phyloP scores from a whole-genome alignment of 2,888 invertebrate genomes.

The Microctonus hyperodae region DNA sequence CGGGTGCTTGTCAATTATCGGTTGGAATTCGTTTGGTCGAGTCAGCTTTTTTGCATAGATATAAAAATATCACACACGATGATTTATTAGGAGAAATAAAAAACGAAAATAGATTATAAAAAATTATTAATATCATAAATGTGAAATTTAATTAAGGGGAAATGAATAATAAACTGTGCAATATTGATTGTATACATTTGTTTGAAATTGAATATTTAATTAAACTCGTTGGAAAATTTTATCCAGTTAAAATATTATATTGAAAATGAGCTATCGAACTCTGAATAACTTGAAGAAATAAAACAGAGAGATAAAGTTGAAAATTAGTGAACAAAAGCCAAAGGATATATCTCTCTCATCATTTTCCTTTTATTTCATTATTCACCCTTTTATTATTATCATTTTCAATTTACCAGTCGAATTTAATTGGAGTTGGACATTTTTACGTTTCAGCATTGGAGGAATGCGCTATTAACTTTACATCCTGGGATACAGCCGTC shows the following conservation, averaged over 20 bases:
- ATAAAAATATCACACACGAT: too few species aligned
- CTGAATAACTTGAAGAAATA: not conserved
- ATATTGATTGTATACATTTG: not conserved
- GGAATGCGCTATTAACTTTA: slow-evolving; percentile 23
- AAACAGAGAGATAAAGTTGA: not conserved
- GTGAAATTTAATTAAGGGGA: not conserved
- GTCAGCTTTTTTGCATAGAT: not conserved
- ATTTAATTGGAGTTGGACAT: slow-evolving; percentile 40
- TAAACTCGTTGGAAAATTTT: not conserved
- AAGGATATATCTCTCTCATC: not conserved
- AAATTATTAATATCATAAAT: too few species aligned
- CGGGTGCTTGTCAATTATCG: slow-evolving; percentile 46
- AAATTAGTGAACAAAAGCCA: not conserved
- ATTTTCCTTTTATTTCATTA: too few species aligned
- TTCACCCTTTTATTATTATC: slow-evolving; percentile 29
- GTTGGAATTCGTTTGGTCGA: slow-evolving; percentile 11
- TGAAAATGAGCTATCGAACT: not conserved
- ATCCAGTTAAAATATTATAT: not conserved
- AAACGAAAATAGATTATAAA: too few species aligned
- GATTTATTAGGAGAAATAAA: too few species aligned
- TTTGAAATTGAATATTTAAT: not conserved
- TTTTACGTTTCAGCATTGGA: not conserved
- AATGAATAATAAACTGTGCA: not conserved
- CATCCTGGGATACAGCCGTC: slow-evolving; percentile 36
- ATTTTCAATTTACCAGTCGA: slow-evolving; percentile 30